Evolutionary conservation across 2,797 vertebrate genomes (phyloP).

Genomic region (Zalophus californianus): DNA sequence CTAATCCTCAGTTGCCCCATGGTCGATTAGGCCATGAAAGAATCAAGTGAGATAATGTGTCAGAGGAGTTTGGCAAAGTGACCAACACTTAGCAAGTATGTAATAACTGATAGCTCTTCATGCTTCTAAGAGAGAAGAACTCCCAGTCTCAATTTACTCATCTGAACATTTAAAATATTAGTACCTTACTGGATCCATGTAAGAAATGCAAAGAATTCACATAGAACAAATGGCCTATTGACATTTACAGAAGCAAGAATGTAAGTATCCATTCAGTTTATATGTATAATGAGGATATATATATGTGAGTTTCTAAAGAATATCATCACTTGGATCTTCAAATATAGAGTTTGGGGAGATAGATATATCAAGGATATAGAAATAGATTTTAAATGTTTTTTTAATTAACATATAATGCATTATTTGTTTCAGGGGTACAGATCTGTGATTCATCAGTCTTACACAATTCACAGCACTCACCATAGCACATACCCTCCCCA

Average conservation of each 20-base stretch:
- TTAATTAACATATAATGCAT: no score
- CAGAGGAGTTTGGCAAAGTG: fast-evolving
- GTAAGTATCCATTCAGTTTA: neutral
- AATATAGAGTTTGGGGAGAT: neutral
- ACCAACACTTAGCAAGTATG: neutral
- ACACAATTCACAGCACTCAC: no score
- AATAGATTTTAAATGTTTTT: neutral
- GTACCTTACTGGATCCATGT: fast-evolving
- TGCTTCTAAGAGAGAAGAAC: neutral
- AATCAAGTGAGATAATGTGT: no score
- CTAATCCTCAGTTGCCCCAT: no score
- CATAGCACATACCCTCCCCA: no score
- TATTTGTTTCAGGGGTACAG: no score
- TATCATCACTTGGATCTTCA: neutral
- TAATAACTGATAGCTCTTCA: neutral
- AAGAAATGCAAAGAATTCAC: neutral
- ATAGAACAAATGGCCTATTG: neutral
- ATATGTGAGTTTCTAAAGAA: neutral
- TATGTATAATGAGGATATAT: neutral
- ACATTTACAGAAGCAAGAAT: neutral
- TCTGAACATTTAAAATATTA: neutral
- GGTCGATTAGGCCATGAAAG: fast-evolving
- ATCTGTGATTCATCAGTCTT: no score
- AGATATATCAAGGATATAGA: neutral
- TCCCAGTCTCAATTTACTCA: neutral